phyloP scores from a whole-genome alignment of 2,113 vertebrate genomes.

The Phalacrocorax pelagicus region DNA sequence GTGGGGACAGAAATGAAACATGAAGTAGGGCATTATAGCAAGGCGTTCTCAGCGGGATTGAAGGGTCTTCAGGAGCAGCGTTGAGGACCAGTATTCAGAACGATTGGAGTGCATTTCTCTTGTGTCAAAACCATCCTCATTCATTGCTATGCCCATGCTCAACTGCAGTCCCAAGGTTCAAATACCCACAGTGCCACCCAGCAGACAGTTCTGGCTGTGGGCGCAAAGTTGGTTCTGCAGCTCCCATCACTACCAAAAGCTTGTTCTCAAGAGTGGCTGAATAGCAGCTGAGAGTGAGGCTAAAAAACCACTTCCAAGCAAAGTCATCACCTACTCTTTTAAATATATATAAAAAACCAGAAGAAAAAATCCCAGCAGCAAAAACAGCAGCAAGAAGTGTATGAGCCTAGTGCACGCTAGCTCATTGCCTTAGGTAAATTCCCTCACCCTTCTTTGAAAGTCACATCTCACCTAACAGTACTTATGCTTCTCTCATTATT shows the following conservation, averaged over 20 bases:
- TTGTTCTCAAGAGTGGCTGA: background rate
- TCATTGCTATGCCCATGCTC: background rate
- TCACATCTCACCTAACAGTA: background rate
- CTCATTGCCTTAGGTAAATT: background rate
- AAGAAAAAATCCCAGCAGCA: background rate
- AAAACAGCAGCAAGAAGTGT: background rate
- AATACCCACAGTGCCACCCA: background rate
- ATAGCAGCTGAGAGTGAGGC: background rate
- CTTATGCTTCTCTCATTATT: background rate
- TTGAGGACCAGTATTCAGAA: background rate
- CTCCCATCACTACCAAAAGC: background rate
- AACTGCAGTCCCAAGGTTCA: background rate
- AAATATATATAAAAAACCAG: background rate
- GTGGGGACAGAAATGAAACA: background rate
- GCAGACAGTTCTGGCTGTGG: background rate
- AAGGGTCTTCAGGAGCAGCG: background rate
- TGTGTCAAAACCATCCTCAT: background rate
- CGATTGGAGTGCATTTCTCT: background rate
- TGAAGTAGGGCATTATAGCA: background rate
- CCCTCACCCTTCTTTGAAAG: background rate
- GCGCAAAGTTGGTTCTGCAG: background rate
- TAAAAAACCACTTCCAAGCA: background rate
- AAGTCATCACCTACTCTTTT: background rate
- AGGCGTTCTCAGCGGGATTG: background rate
- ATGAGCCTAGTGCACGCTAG: background rate